Base-by-base conservation (phyloP, 2,797 vertebrate genomes). In the Parambassis ranga region DNA sequence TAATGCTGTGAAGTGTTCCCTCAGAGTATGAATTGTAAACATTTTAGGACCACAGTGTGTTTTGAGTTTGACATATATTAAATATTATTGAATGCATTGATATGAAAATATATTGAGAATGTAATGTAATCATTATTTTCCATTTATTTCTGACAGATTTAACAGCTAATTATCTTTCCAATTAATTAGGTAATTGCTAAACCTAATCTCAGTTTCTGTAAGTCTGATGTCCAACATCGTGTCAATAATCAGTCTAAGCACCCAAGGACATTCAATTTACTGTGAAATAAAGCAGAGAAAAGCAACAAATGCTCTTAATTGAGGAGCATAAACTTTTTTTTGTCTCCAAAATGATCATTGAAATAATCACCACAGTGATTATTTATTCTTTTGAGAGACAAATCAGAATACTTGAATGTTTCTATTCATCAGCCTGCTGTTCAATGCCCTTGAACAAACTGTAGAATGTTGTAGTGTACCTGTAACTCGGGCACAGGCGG, bases 401-500 rank as follows among this genome's bases (percentile, higher is more conserved):
- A n/a, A n/a, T n/a, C n/a, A n/a, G n/a, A n/a, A n/a, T n/a, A n/a
- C n/a, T n/a, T n/a, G n/a, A n/a, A n/a, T n/a, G n/a, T n/a, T n/a
- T n/a, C n/a, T n/a, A n/a, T n/a, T n/a, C n/a, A n/a, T n/a, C n/a
- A n/a, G n/a, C n/a, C n/a, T n/a, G n/a, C n/a, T n/a, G n/a, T n/a
- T n/a, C n/a, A n/a, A n/a, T n/a, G n/a, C n/a, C n/a, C n/a, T n/a
- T n/a, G n/a, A n/a, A n/a, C n/a, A n/a, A n/a, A n/a, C n/a, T 6
- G 1, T 16, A 24, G 26, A 16, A 15, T 42, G 14, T 3, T 22
- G 4, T 28, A 19, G 16, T 23, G 16, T 82, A 98, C 97, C 95
- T 98, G 96, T 10, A 98, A 87, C 66, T 98, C 97, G 11, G 97
- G 95, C 46, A 98, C 93, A 42, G 95, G 84, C 0, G 96, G 93